These are phyloP conservation scores for Pseudeuparius sepicola DNA, from an alignment of 2,888 invertebrate species.

Conservation along the genomic window DNA sequence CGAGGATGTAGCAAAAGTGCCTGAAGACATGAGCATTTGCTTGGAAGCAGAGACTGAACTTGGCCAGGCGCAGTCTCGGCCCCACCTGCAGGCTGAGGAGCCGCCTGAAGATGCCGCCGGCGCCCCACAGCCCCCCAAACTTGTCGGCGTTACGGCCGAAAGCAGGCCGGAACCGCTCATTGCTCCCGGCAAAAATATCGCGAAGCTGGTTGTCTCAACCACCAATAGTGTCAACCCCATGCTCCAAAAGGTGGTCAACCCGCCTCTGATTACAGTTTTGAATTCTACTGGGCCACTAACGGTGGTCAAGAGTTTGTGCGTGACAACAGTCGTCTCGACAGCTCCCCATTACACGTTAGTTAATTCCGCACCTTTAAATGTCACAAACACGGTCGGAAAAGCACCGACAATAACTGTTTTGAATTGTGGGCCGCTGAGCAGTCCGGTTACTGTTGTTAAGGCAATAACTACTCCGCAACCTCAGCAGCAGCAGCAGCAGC, in stretches of 20 bases:
- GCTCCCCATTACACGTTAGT: constrained; percentile 36
- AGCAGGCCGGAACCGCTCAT: too few species aligned
- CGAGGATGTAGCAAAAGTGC: too few species aligned
- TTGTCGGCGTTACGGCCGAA: too few species aligned
- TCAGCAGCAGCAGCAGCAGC: constrained; percentile 15
- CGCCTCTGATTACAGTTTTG: constrained; percentile 37
- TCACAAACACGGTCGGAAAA: constrained; percentile 31
- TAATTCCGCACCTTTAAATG: constrained; percentile 33
- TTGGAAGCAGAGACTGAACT: constrained; percentile 32
- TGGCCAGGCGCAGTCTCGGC: constrained; percentile 20
- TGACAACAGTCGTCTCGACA: constrained; percentile 32
- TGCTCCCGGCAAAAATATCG: constrained; percentile 11
- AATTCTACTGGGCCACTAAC: constrained; percentile 36
- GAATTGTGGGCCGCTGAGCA: constrained; percentile 25
- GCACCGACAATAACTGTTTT: constrained; percentile 36
- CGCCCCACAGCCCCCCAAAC: too few species aligned
- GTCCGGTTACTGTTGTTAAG: constrained; percentile 36
- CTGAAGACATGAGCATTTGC: constrained; percentile 37
- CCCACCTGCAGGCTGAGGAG: constrained; percentile 16
- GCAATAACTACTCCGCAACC: constrained; percentile 24
- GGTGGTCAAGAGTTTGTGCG: constrained; percentile 36
- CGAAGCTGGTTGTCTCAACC: constrained; percentile 18
- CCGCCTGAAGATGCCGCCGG: constrained; percentile 10
- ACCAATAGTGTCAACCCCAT: constrained; percentile 23
- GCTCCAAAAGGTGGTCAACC: constrained; percentile 31